Base-by-base conservation (phyloP, 2,113 vertebrate species). In the Corythoichthys haematopterus region DNA sequence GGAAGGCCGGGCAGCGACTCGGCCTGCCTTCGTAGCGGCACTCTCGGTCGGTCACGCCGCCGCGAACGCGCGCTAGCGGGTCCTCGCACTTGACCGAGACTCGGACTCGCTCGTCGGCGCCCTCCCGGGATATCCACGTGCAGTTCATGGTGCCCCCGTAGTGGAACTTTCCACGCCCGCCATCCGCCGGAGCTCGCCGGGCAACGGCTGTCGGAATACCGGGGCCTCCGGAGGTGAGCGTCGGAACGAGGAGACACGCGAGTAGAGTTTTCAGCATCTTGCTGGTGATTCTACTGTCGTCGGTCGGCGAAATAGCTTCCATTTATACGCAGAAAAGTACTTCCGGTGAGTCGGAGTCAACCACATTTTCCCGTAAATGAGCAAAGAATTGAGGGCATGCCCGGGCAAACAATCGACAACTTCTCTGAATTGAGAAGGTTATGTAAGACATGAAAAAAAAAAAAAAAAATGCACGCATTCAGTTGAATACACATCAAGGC, bases 21-120 rank as follows among this genome's bases (percentile, higher is more conserved):
- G 62, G 62, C 33, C 8, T 48, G 45, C 62, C 62, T 12, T 64
- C 43, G 46, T 64, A 64, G 62, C 1, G 4, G 62, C 62, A 64
- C 62, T 48, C 43, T 2, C 46, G n/a, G 62, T 64, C 62, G 46
- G 43, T 50, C 60, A 13, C 60, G 40, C 60, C 60, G 43, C 60
- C 60, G 16, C 28, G 38, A 20, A 63, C 6, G n/a, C 60, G 60
- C 62, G 62, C 62, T 33, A 35, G 33, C 3, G 62, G 62, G 43
- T 64, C 46, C 46, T 64, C 62, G 43, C 62, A 64, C 62, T 28
- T 64, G 11, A 64, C 45, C 46, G 28, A 50, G 45, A 64, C 45
- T 20, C 6, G 48, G 45, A 64, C 43, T 12, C 1, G 5, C 6
- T 64, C 61, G 5, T 7, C 35, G 43, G 10, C 12, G 28, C n/a